Conservation (phyloP, 2,888 invertebrate species). For the Agonopterix alstromeriana region DNA sequence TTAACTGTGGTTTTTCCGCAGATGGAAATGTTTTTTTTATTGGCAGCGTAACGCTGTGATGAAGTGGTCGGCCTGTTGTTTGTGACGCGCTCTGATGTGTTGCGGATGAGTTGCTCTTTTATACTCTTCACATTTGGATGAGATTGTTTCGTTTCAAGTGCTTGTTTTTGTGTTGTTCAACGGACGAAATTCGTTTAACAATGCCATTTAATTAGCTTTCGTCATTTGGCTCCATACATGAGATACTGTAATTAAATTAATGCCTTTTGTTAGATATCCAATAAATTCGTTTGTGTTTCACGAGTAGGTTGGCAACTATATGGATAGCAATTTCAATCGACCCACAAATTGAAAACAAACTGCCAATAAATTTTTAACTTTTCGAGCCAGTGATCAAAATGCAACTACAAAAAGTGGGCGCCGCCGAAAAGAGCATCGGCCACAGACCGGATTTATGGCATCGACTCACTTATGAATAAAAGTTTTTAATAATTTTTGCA, state of each 20-base stretch:
- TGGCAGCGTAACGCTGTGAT: constrained; percentile 64
- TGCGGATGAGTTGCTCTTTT: constrained; percentile 63
- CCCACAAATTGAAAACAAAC: constrained; percentile 56
- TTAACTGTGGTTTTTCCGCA: constrained; percentile 75
- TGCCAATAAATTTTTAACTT: constrained; percentile 67
- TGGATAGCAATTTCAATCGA: constrained; percentile 28
- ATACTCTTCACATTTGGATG: constrained; percentile 48
- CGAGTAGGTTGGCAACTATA: neutral
- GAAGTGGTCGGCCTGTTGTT: constrained; percentile 68
- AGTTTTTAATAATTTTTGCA: constrained; percentile 5
- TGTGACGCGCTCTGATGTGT: constrained; percentile 67
- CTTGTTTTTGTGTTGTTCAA: constrained; percentile 10
- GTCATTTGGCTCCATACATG: too few relatives aligned
- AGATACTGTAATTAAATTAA: too few relatives aligned
- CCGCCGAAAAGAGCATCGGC: constrained; percentile 51
- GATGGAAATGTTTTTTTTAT: constrained; percentile 72
- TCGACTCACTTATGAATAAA: constrained; percentile 40
- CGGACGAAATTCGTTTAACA: constrained; percentile 1
- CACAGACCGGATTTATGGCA: constrained; percentile 66
- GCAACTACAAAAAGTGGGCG: constrained; percentile 62
- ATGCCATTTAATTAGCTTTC: neutral
- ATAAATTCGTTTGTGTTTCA: neutral
- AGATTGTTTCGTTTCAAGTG: constrained; percentile 48
- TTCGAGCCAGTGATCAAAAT: constrained; percentile 67
- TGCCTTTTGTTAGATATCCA: too few relatives aligned